Conservation (phyloP, 2,888 invertebrate species). For the Frankliniella intonsa region DNA sequence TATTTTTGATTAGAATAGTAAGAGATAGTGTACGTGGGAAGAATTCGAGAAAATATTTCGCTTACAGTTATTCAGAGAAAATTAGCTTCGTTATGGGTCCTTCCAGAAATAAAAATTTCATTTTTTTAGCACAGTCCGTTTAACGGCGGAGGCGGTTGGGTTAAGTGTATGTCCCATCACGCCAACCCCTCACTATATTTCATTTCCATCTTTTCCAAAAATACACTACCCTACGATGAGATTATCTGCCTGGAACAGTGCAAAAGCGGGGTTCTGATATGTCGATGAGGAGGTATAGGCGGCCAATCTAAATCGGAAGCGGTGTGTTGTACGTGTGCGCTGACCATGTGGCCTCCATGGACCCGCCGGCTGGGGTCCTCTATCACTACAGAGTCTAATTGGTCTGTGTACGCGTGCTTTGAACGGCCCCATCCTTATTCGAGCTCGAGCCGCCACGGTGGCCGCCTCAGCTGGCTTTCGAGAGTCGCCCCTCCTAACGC, state of each 20-base stretch:
- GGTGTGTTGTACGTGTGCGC: no score
- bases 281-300: neutral
- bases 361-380: no score
- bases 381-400: neutral
- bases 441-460: no score
- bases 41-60: neutral
- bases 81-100: neutral
- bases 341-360: no score
- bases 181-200: neutral
- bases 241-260: slow-evolving; percentile 16
- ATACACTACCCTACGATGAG: neutral
- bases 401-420: neutral
- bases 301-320: no score
- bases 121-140: neutral
- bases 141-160: neutral
- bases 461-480: no score
- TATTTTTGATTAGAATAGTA: slow-evolving; percentile 13
- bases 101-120: neutral
- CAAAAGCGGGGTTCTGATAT: neutral
- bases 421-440: no score
- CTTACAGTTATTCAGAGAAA: neutral
- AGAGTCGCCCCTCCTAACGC: no score
- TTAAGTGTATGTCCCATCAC: neutral
- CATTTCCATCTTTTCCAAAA: neutral
- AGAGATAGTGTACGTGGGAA: neutral